Evolutionary conservation across 2,113 vertebrate species (phyloP).

Genomic region (Nerophis ophidion): DNA sequence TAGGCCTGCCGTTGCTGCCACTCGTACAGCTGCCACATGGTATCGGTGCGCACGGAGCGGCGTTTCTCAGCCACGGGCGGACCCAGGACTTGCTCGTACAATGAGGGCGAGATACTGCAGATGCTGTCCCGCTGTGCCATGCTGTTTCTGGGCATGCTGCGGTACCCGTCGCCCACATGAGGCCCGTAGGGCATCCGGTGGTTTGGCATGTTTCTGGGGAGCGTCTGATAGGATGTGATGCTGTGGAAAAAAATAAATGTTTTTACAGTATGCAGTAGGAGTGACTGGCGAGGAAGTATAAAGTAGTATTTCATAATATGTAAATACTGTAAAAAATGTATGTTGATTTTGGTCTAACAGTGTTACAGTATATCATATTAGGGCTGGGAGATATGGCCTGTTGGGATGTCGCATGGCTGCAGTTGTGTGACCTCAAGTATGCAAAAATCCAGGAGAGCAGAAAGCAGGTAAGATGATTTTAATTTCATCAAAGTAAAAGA

Average conservation of each 20-base stretch:
- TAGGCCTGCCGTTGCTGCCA: constrained; percentile 93
- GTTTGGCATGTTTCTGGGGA: constrained; percentile 92
- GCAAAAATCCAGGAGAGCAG: too few relatives aligned
- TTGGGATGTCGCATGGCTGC: too few relatives aligned
- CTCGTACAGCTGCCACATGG: constrained; percentile 96
- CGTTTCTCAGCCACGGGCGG: constrained; percentile 70
- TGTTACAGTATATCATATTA: too few relatives aligned
- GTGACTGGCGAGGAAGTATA: too few relatives aligned
- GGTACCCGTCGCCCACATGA: constrained; percentile 79
- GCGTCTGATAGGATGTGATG: constrained; percentile 83
- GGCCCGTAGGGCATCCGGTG: constrained; percentile 74
- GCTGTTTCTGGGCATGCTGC: constrained; percentile 84
- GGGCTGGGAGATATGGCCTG: too few relatives aligned
- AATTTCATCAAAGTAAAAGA: too few relatives aligned
- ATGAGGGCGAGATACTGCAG: constrained; percentile 65
- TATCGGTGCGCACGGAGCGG: constrained; percentile 87
- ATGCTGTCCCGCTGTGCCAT: constrained; percentile 81
- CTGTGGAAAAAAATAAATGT: constrained; percentile 63
- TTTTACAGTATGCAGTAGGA: too few relatives aligned
- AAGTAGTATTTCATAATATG: too few relatives aligned
- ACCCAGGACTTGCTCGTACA: constrained; percentile 68
- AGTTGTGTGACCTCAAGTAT: too few relatives aligned
- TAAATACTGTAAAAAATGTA: background rate
- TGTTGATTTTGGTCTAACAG: too few relatives aligned
- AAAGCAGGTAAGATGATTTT: too few relatives aligned